A percentile compares a stretch with the other conserved stretches of the same genome.
Conservation (phyloP, 2,113 vertebrate species). For the Lynx canadensis region DNA sequence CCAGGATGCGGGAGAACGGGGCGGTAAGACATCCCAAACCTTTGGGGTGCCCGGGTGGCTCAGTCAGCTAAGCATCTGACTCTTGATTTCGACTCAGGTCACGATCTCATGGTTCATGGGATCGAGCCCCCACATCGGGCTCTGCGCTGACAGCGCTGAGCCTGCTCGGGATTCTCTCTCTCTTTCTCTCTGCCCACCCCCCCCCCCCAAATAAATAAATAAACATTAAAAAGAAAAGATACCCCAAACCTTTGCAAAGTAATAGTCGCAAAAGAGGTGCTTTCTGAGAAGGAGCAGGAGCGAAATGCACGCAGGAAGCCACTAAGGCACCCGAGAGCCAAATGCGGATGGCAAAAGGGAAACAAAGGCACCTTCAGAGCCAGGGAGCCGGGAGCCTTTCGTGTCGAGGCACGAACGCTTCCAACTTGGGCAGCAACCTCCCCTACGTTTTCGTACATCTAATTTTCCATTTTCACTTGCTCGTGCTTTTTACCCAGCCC, state of each 20-base stretch:
- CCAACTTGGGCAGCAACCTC: background rate
- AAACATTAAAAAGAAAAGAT: background rate
- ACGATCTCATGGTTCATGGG: too few relatives aligned
- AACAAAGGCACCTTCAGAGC: background rate
- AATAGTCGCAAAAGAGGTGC: background rate
- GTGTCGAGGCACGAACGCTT: background rate
- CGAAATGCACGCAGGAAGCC: background rate
- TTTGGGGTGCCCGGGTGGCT: too few relatives aligned
- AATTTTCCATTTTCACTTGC: slow-evolving; percentile 53
- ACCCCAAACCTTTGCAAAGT: background rate
- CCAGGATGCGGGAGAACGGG: background rate
- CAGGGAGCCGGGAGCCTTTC: background rate
- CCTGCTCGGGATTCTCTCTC: too few relatives aligned
- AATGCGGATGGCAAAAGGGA: background rate
- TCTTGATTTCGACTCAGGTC: too few relatives aligned
- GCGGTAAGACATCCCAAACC: background rate
- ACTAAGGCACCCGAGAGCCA: slow-evolving; percentile 7
- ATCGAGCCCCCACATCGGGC: too few relatives aligned
- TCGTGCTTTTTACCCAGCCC: slow-evolving; percentile 15
- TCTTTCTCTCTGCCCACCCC: too few relatives aligned
- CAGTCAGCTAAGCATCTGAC: too few relatives aligned
- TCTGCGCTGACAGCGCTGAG: too few relatives aligned
- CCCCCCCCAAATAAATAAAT: background rate
- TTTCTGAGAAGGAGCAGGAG: slow-evolving; percentile 19
- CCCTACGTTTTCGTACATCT: slow-evolving; percentile 30